Base-by-base conservation (phyloP, 2,797 vertebrate species). In the Nothura maculosa region DNA sequence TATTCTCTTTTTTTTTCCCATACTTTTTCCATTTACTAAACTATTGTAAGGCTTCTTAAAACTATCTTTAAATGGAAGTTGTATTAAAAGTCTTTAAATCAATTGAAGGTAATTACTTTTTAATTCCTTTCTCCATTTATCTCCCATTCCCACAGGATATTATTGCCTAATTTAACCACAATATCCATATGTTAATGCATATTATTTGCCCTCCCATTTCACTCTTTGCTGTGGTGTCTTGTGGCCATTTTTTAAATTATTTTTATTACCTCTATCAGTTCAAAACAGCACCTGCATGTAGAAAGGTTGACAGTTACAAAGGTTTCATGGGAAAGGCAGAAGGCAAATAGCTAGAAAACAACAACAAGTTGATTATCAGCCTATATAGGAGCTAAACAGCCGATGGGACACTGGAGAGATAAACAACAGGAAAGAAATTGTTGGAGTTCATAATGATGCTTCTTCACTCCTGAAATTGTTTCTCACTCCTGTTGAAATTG, bases 61-160 rank as follows among this genome's bases (percentile, higher is more conserved):
- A 6, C 3, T 42, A 10, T 61, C 11, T 68, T 87, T 68, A 83
- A 89, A 43, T 40, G 25, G 85, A 68, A 27, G 8, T 5, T 47
- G 11, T 40, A 57, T 48, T 57, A 40, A 57, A 74, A 54, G 3
- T 63, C 34, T 27, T 80, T 67, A 25, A 80, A 45, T 48, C 52
- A 62, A 69, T 54, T 74, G 32, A 3, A 57, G 1, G 17, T 6
- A 10, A 0, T 21, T 32, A 62, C 57, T 79, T 85, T 70, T 16
- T n/a, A 60, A 87, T 70, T 4, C 27, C 8, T 61, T 90, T 5
- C 10, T 72, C 6, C 11, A n/a, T 79, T 76, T 90, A 38, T 61
- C 3, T 1, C 1, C 10, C 3, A 13, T 69, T 83, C 5, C 28
- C 62, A 40, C 5, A 1, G 2, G 22, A 62, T 84, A 2, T 2